phyloP scores from a whole-genome alignment of 2,113 vertebrate species.

The Larimichthys crocea region DNA sequence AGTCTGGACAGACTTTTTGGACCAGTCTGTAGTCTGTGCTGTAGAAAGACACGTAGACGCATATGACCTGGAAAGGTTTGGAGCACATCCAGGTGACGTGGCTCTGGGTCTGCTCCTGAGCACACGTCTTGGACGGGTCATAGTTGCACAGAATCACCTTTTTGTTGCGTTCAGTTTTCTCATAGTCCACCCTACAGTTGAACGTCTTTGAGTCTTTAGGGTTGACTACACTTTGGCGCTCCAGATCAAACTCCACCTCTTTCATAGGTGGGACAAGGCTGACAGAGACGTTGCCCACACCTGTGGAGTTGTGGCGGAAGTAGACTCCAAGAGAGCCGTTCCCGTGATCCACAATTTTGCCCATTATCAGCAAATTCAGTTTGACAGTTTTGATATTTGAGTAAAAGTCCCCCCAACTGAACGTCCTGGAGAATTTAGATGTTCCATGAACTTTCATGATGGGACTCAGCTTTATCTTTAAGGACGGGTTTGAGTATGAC shows the following conservation, averaged over 20 bases:
- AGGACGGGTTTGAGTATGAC: constrained; percentile 27
- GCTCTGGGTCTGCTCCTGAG: constrained; percentile 89
- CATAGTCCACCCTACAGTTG: constrained; percentile 91
- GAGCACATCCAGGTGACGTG: constrained; percentile 92
- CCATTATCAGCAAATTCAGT: constrained; percentile 91
- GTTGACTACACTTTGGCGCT: constrained; percentile 91
- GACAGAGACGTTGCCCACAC: constrained; percentile 92
- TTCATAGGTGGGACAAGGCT: constrained; percentile 91
- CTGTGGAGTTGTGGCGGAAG: constrained; percentile 93
- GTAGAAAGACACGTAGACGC: constrained; percentile 93
- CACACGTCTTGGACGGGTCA: constrained; percentile 90
- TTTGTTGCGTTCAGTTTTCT: constrained; percentile 89
- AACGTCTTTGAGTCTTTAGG: constrained; percentile 95
- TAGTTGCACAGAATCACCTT: constrained; percentile 91
- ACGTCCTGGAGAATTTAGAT: constrained; percentile 85
- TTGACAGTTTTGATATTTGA: constrained; percentile 95
- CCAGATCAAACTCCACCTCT: constrained; percentile 90
- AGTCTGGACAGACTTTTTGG: constrained; percentile 93
- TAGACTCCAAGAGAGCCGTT: constrained; percentile 92
- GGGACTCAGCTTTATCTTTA: constrained; percentile 56
- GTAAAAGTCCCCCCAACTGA: constrained; percentile 94
- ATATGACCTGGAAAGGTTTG: constrained; percentile 90
- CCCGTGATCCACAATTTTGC: constrained; percentile 93
- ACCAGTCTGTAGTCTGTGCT: constrained; percentile 93
- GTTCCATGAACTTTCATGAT: constrained; percentile 53